A percentile compares a stretch with the other conserved stretches of the same genome.
These are phyloP conservation scores for Natator depressus DNA, from an alignment of 2,113 vertebrate species.

Conservation along the genomic window DNA sequence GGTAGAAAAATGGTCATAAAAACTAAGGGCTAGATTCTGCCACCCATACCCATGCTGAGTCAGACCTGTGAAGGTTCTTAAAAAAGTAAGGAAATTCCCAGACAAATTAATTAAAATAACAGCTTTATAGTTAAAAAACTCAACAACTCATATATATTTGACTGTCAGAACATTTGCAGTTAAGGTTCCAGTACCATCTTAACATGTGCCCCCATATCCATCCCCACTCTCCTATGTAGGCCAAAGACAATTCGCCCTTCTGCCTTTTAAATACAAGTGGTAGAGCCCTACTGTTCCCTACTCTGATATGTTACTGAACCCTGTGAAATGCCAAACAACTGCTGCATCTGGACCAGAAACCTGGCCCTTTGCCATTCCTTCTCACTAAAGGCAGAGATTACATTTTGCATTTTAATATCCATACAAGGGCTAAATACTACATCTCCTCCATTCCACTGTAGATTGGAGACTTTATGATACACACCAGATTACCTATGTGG, in stretches of 20 bases:
- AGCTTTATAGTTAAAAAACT: neutral
- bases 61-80: neutral
- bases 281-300: neutral
- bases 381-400: neutral
- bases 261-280: neutral
- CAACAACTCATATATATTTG: neutral
- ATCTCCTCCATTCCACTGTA: neutral
- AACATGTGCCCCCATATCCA: neutral
- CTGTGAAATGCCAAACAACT: neutral
- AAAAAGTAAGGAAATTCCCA: neutral
- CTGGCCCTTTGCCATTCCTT: neutral
- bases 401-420: neutral
- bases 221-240: neutral
- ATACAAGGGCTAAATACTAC: neutral
- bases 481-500: neutral
- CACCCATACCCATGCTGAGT: neutral
- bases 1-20: neutral
- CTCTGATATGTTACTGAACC: neutral
- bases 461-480: neutral
- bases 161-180: neutral
- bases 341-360: neutral
- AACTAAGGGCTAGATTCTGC: neutral
- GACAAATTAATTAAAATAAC: neutral
- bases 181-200: neutral
- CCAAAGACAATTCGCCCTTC: neutral